Percentiles rank a stretch among this genome's conserved stretches.
Evolutionary conservation across 2,888 invertebrate genomes (phyloP).

Genomic region (Synergus itoensis): DNA sequence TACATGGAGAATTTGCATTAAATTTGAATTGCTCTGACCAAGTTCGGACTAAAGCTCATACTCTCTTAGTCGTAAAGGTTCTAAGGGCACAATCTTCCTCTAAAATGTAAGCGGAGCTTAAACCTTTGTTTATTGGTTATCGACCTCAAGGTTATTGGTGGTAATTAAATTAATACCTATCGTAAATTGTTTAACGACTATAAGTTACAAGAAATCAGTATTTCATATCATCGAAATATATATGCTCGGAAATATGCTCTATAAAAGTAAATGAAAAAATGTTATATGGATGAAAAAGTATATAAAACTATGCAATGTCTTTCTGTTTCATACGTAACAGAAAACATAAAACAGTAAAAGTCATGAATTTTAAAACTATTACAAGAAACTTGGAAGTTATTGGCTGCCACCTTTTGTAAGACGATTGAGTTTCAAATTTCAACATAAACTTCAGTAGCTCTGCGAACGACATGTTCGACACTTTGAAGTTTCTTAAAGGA

Average conservation of each 20-base stretch:
- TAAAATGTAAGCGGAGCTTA: conserved; percentile 33
- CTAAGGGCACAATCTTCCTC: conserved; percentile 25
- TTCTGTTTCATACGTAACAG: background rate
- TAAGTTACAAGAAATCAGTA: conserved; percentile 23
- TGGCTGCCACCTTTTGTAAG: conserved; percentile 10
- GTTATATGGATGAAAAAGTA: background rate
- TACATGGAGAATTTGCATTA: conserved; percentile 14
- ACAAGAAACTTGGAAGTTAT: conserved; percentile 21
- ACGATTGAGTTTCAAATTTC: conserved; percentile 28
- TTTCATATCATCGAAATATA: background rate
- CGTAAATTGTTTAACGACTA: conserved; percentile 34
- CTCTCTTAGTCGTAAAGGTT: conserved; percentile 23
- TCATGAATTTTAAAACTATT: conserved; percentile 3
- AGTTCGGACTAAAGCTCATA: conserved; percentile 19
- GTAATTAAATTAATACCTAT: conserved; percentile 25
- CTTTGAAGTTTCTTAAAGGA: conserved; percentile 32
- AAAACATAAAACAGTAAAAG: background rate
- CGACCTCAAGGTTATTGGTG: background rate
- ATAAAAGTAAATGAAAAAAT: background rate
- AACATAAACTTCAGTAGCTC: conserved; percentile 26
- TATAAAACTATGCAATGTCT: background rate
- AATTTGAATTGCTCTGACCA: conserved; percentile 16
- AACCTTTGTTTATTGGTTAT: conserved; percentile 32
- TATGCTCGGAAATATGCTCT: background rate
- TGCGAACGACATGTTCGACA: conserved; percentile 31